Conservation (phyloP, 92 coral and sea anemone genomes). For the Epizoanthus ramosus region DNA sequence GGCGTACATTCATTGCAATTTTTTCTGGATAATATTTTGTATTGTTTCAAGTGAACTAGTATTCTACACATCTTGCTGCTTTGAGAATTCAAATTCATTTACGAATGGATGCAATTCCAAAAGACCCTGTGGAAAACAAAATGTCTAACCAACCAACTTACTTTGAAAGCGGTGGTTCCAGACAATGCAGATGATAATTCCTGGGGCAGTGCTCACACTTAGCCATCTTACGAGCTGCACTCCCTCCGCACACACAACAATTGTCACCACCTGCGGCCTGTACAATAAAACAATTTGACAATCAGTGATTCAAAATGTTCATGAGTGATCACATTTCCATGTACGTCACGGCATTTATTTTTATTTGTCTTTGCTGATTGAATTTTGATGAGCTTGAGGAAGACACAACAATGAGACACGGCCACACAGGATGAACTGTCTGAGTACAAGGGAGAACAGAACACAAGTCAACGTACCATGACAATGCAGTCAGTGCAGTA, state of each 20-base stretch:
- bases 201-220: constrained; percentile 97
- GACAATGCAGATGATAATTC: constrained; percentile 92
- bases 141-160: constrained; percentile 42
- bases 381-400: no score
- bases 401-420: background rate
- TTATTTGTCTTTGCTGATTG: no score
- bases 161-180: constrained; percentile 97
- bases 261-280: constrained; percentile 98
- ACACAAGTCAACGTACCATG: constrained; percentile 70
- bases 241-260: constrained; percentile 95
- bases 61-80: no score
- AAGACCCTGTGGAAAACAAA: no score
- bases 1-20: background rate
- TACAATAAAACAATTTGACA: background rate
- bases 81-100: no score
- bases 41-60: no score
- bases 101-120: no score
- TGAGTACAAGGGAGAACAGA: background rate
- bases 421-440: no score
- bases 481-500: constrained; percentile 97
- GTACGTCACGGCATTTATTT: no score
- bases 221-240: constrained; percentile 89
- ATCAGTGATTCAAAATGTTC: no score
- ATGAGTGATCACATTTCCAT: no score
- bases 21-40: background rate